phyloP scores from a whole-genome alignment of 2,888 invertebrate genomes.

The Euproctis similis region DNA sequence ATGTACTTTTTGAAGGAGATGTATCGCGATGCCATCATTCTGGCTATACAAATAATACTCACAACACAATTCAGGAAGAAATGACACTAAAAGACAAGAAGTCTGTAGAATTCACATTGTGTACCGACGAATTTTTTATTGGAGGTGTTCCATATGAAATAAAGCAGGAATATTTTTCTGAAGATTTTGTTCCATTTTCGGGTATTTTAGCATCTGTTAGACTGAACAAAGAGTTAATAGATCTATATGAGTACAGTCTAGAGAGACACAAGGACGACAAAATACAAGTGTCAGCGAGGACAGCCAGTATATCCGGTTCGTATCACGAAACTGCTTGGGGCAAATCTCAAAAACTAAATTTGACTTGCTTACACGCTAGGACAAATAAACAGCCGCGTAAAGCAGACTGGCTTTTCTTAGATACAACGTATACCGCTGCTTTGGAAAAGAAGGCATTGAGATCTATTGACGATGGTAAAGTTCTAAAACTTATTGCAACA shows the following conservation, averaged over 20 bases:
- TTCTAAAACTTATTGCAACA: slow-evolving; percentile 45
- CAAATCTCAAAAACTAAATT: slow-evolving; percentile 47
- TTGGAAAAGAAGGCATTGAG: slow-evolving; percentile 33
- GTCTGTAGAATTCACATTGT: slow-evolving; percentile 22
- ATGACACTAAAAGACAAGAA: background rate
- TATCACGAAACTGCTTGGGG: slow-evolving; percentile 62
- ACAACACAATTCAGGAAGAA: background rate
- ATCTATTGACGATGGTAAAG: slow-evolving; percentile 47
- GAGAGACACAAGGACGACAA: slow-evolving; percentile 44
- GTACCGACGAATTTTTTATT: slow-evolving; percentile 52
- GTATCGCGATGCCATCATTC: slow-evolving; percentile 14
- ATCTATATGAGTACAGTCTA: slow-evolving; percentile 41
- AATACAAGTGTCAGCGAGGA: slow-evolving; percentile 53
- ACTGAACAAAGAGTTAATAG: slow-evolving; percentile 40
- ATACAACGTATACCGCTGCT: slow-evolving; percentile 33
- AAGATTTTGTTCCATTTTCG: slow-evolving; percentile 39
- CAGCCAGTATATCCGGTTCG: slow-evolving; percentile 59
- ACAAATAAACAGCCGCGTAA: slow-evolving; percentile 29
- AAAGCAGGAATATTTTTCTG: slow-evolving; percentile 21
- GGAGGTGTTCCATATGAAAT: slow-evolving; percentile 45
- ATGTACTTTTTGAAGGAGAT: slow-evolving; percentile 35
- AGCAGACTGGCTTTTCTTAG: slow-evolving; percentile 55
- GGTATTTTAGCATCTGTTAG: slow-evolving; percentile 48
- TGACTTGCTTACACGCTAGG: slow-evolving; percentile 56
- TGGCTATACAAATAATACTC: slow-evolving; percentile 1